These are phyloP conservation scores for Lophotriccus pileatus DNA, from an alignment of 2,797 vertebrate species.

Conservation along the genomic window DNA sequence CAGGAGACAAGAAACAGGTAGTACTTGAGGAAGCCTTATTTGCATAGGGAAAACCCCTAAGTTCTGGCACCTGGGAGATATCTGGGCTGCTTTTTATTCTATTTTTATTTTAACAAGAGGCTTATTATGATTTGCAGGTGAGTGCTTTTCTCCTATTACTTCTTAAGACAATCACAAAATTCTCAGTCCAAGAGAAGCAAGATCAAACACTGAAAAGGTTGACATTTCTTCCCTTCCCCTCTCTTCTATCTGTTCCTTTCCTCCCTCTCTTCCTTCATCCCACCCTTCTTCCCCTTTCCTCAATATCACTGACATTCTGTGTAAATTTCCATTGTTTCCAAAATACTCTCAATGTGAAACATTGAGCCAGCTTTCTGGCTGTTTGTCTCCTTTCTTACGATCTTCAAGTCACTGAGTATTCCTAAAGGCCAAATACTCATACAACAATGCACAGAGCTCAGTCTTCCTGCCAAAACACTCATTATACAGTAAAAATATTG, in stretches of 20 bases:
- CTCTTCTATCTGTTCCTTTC: not conserved
- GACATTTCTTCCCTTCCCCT: not conserved
- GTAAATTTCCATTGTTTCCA: not conserved
- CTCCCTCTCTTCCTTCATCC: not conserved
- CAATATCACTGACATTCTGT: not conserved
- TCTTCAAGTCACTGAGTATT: not conserved
- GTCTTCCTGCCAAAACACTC: not conserved
- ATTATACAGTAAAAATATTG: not conserved
- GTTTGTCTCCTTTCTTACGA: not conserved
- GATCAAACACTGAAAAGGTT: not conserved
- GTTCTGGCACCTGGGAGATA: not conserved
- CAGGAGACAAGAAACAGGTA: not conserved
- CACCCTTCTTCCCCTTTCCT: not conserved
- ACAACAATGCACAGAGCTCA: not conserved
- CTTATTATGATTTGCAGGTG: not conserved
- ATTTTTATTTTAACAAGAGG: not conserved
- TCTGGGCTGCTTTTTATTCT: not conserved
- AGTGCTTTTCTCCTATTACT: not conserved
- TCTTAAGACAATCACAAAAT: not conserved
- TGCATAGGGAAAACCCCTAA: not conserved
- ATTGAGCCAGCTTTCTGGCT: not conserved
- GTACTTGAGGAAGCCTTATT: not conserved
- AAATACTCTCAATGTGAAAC: not conserved
- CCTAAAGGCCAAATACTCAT: not conserved
- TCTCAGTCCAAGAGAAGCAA: not conserved